Evolutionary conservation across 2,888 invertebrate genomes (phyloP).

Genomic region (Nemoura dubitans): DNA sequence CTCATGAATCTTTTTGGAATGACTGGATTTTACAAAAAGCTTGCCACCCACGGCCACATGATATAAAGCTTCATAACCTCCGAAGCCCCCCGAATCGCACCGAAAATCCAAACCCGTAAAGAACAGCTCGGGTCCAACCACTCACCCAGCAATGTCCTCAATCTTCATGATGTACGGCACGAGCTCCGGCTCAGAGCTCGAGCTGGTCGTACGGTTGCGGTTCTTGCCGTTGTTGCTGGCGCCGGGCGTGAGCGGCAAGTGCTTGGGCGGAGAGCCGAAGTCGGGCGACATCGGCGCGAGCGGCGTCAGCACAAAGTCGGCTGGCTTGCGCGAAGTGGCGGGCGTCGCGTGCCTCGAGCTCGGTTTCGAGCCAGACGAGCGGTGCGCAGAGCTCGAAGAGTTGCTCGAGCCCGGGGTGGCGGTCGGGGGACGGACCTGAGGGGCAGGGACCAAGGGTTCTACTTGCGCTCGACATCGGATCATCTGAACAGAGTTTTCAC

Average conservation of each 20-base stretch:
- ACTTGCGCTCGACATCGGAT: too few species aligned
- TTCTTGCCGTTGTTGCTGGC: conserved; percentile 53
- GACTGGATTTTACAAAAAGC: too few species aligned
- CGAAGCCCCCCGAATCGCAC: too few species aligned
- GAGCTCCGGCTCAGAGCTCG: conserved; percentile 68
- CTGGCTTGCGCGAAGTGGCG: background rate
- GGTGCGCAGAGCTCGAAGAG: background rate
- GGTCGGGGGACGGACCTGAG: conserved; percentile 41
- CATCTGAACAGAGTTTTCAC: too few species aligned
- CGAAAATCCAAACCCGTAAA: too few species aligned
- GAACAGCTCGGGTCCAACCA: too few species aligned
- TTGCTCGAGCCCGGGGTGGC: conserved; percentile 49
- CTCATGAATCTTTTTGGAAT: too few species aligned
- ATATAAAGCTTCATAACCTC: too few species aligned
- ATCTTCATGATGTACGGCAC: conserved; percentile 70
- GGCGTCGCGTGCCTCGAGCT: background rate
- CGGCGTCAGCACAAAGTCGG: background rate
- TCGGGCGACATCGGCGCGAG: conserved; percentile 43
- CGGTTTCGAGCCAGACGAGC: conserved; percentile 13
- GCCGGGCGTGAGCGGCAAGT: conserved; percentile 51
- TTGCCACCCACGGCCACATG: too few species aligned
- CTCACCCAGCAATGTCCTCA: conserved; percentile 69
- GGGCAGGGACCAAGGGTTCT: background rate
- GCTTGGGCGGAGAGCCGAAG: conserved; percentile 51
- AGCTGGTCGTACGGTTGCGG: conserved; percentile 61